phyloP scores from a whole-genome alignment of 1,140 invertebrate genomes.

The Brachionus koreanus region DNA sequence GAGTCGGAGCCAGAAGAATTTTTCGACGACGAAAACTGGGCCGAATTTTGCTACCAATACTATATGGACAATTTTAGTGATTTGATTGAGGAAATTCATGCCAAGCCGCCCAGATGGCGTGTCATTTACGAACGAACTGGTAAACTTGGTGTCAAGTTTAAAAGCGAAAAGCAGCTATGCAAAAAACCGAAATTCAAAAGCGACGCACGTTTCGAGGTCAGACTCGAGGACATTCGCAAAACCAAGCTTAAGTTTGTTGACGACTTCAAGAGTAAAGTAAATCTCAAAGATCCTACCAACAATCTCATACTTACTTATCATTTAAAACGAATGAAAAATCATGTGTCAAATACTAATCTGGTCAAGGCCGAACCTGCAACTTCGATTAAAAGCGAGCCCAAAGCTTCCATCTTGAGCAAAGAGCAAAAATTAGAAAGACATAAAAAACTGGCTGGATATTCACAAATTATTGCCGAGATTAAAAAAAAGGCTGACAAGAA shows the following conservation, averaged over 20 bases:
- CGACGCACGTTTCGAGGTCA: background rate
- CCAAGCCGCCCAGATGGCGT: conserved; percentile 26
- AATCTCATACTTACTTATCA: conserved; percentile 20
- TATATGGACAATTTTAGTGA: conserved; percentile 10
- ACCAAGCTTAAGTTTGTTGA: background rate
- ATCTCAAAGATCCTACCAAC: conserved; percentile 41
- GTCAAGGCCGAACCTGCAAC: background rate
- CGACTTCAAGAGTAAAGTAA: background rate
- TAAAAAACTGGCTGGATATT: conserved; percentile 10
- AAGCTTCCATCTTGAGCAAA: background rate
- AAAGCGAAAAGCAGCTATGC: background rate
- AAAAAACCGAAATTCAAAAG: background rate
- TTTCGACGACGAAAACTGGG: background rate
- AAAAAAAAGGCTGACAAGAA: background rate
- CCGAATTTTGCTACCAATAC: conserved; percentile 17
- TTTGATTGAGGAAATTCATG: background rate
- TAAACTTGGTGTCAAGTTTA: conserved; percentile 7
- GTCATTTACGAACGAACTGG: conserved; percentile 29
- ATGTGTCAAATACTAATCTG: background rate
- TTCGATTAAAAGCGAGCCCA: background rate
- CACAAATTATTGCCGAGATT: background rate
- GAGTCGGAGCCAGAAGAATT: background rate
- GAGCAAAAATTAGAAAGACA: background rate
- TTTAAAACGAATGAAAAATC: conserved; percentile 6
- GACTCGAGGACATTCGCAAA: background rate